Base-by-base conservation (phyloP, 92 coral and sea anemone species). In the Galaxea fascicularis region DNA sequence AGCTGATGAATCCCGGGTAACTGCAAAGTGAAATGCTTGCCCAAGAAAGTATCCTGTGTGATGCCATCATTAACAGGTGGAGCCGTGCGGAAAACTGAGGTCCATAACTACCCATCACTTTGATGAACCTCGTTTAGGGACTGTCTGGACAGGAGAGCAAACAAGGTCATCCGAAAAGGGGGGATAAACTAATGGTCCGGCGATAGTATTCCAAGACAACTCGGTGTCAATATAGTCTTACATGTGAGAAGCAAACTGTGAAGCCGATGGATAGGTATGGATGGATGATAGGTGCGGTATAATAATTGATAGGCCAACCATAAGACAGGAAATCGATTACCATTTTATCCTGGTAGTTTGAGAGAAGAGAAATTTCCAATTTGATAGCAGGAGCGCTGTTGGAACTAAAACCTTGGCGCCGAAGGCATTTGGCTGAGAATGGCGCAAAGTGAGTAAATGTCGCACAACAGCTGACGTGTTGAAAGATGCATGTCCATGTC, bases 91-190 rank as follows among this genome's bases (percentile, higher is more conserved):
- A 49, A 89, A 83, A 72, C 92, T 83, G 39, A 78, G 71, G 24
- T 83, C 89, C 79, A 84, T 78, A 0, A 89, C 92, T 0, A 83
- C 89, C n/a, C 89, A 25, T 0, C 82, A 51, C 8, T 54, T 78
- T 14, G 84, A 39, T 41, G 62, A 78, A 6, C 80, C 85, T 54
- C 90, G 78, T 59, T 84, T 83, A 21, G 86, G 77, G 25, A 84
- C 85, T 0, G 85, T 84, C 63, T 89, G 14, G n/a, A 89, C 74
- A 18, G 82, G 92, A 21, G 86, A 84, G 39, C 77, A 77, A 31
- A 77, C n/a, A 13, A 84, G 21, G 16, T 52, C 35, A 13, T 49
- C 70, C 2, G 41, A 60, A 21, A 89, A 65, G 4, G 89, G 89
- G 11, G 60, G 75, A 20, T 8, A 20, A 12, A 11, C 39, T 21